Base-by-base conservation (phyloP, 2,888 invertebrate species). In the Exocentrus adspersus region DNA sequence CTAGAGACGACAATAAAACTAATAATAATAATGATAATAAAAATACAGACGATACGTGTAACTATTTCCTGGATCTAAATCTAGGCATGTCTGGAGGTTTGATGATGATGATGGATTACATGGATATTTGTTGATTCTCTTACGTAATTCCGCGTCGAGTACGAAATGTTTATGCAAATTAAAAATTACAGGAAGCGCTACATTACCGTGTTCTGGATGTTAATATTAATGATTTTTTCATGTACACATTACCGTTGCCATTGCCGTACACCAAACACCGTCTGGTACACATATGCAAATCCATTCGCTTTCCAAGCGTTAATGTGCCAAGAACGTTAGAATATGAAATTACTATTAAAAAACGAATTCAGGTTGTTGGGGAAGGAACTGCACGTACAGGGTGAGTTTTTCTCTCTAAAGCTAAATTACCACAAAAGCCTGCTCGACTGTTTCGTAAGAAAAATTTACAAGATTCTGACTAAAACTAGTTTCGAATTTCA, bases 131-230 rank as follows among this genome's bases (percentile, higher is more conserved):
- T n/a, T n/a, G n/a, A 48, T 37, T 41, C 37, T n/a, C 41, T 61
- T 61, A 61, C 41, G 28, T 61, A 61, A 61, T 43, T 60, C 48
- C 37, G 41, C 41, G 24, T 17, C 45, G 41, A 45, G 41, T 45
- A 41, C 24, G 48, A 61, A 54, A 41, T n/a, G 41, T 46, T 46
- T 42, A 48, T 28, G 61, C 37, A 42, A 46, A 61, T 61, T 48
- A 54, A 37, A 54, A 61, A 61, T 48, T 61, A 24, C 54, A 61
- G 61, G 61, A 61, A 54, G 30, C 41, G 21, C 24, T 21, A 32
- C 14, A 45, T 48, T 52, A 43, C 41, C 32, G 19, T 9, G 53
- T 14, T 17, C 43, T n/a, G 4, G 43, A 43, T 43, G 37, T 54
- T 54, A 30, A 43, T 54, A 54, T 54, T 20, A 54, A 54, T 54